phyloP scores from a whole-genome alignment of 2,113 vertebrate species.

The Calonectris borealis region DNA sequence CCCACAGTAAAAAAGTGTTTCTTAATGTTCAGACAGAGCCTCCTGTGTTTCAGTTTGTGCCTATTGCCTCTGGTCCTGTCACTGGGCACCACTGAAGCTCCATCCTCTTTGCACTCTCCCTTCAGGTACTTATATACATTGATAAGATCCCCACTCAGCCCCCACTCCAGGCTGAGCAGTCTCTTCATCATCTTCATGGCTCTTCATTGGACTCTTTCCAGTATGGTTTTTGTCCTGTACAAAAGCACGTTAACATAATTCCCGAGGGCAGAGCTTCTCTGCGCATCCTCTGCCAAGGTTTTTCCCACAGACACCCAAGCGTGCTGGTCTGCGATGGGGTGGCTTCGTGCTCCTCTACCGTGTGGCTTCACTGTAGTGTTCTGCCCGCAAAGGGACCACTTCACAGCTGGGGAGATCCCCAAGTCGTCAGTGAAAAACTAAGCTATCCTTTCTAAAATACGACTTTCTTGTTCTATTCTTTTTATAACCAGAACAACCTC shows the following conservation, averaged over 20 bases:
- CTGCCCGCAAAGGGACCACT: background rate
- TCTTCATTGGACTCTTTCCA: background rate
- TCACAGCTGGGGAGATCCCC: background rate
- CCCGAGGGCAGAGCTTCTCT: background rate
- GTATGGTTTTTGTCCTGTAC: background rate
- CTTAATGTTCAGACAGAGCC: background rate
- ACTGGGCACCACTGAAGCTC: background rate
- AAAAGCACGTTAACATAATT: background rate
- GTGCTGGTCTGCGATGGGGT: background rate
- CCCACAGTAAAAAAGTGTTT: background rate
- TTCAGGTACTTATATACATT: background rate
- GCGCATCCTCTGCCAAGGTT: background rate
- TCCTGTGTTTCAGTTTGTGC: background rate
- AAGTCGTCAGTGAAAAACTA: background rate
- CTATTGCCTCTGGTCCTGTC: background rate
- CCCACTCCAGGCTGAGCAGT: background rate
- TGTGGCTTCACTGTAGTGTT: background rate
- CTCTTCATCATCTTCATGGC: background rate
- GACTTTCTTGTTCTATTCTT: background rate
- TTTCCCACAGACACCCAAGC: background rate
- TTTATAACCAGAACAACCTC: background rate
- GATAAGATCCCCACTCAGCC: background rate
- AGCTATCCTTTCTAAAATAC: background rate
- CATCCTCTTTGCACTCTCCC: background rate
- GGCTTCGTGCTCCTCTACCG: rapidly evolving